These are phyloP conservation scores for Anhinga rufa DNA, from an alignment of 2,113 vertebrate genomes.

Conservation along the genomic window DNA sequence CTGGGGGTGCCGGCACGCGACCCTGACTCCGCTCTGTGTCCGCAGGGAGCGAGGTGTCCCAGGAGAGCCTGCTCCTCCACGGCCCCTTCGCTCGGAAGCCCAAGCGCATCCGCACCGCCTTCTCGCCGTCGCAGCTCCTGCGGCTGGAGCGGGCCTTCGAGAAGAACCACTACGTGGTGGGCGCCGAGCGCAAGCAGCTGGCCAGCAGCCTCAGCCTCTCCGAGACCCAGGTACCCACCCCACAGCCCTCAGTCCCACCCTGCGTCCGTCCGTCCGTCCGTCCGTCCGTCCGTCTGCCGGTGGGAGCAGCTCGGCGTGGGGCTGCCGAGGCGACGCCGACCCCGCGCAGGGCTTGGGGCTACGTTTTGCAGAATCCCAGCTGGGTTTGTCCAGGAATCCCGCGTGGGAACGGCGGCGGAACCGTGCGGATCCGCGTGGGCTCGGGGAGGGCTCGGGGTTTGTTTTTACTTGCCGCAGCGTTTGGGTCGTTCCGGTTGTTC, in stretches of 20 bases:
- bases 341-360: fast-evolving
- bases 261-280: neutral
- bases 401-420: fast-evolving
- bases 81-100: constrained; percentile 94
- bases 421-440: fast-evolving
- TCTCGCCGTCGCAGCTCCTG: constrained; percentile 94
- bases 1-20: fast-evolving
- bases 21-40: neutral
- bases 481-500: fast-evolving
- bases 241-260: fast-evolving
- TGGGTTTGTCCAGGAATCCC: no score
- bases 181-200: constrained; percentile 94
- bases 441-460: neutral
- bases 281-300: neutral
- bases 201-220: constrained; percentile 92
- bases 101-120: constrained; percentile 96
- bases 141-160: constrained; percentile 93
- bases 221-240: constrained; percentile 85
- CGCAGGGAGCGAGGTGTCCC: constrained; percentile 87
- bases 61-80: constrained; percentile 92
- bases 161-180: constrained; percentile 98
- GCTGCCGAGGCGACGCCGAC: fast-evolving
- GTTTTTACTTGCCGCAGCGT: fast-evolving
- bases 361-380: neutral
- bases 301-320: neutral